These are phyloP conservation scores for Xestoiulus laeticollis DNA, from an alignment of 2,888 invertebrate species.

Conservation along the genomic window DNA sequence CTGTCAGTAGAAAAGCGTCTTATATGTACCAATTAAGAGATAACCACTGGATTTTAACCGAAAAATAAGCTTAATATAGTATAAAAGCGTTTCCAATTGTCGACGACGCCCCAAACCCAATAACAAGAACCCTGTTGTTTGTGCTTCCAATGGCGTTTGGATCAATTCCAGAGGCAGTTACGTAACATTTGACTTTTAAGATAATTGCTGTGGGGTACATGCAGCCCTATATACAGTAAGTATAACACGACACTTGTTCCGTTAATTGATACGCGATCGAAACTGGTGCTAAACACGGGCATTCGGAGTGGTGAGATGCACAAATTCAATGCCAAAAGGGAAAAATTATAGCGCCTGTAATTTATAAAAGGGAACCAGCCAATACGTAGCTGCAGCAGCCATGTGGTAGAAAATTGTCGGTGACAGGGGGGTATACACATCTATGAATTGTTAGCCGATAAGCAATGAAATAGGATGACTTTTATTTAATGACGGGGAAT, in stretches of 20 bases:
- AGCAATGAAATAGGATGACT: slow-evolving; percentile 34
- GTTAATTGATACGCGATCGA: background rate
- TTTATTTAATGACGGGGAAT: slow-evolving; percentile 7
- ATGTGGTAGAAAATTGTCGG: background rate
- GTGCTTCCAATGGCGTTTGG: background rate
- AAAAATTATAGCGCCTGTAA: background rate
- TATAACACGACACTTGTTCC: background rate
- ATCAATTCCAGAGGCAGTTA: background rate
- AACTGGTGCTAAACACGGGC: background rate
- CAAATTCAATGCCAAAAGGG: background rate
- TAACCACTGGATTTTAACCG: background rate
- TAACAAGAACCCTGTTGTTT: background rate
- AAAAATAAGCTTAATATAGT: background rate
- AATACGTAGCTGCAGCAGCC: too few relatives aligned
- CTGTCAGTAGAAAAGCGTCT: too few relatives aligned
- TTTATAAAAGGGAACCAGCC: background rate
- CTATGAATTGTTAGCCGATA: slow-evolving; percentile 1
- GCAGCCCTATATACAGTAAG: background rate
- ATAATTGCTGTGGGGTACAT: background rate
- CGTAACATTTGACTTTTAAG: background rate
- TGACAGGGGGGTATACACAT: background rate
- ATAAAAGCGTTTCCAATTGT: background rate
- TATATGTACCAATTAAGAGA: too few relatives aligned
- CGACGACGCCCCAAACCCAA: background rate
- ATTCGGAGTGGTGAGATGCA: too few relatives aligned